Evolutionary conservation across 2,113 vertebrate species (phyloP).

Genomic region (Heterocephalus glaber): DNA sequence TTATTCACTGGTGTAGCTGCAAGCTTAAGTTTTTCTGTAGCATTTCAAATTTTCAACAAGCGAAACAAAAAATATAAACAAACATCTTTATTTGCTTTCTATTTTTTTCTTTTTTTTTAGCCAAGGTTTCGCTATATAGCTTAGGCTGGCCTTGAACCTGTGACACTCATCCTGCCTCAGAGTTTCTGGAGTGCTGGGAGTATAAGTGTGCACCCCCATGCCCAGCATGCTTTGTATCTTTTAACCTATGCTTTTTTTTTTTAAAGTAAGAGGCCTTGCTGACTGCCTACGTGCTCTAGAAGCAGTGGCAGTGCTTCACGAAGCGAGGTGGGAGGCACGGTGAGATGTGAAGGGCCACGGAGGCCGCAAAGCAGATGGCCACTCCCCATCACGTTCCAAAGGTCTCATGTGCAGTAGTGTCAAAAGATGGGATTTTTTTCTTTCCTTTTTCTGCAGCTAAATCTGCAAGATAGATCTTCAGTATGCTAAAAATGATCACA

Average conservation of each 20-base stretch:
- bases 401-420: background rate
- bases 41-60: background rate
- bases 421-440: background rate
- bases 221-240: background rate
- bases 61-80: background rate
- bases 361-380: fast-evolving
- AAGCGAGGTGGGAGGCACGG: background rate
- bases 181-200: background rate
- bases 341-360: background rate
- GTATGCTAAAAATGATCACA: background rate
- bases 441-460: background rate
- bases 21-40: background rate
- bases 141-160: background rate
- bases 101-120: background rate
- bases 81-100: background rate
- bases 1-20: background rate
- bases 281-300: background rate
- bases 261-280: background rate
- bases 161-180: background rate
- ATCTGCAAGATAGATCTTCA: background rate
- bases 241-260: background rate
- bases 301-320: background rate
- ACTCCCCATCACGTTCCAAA: background rate
- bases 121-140: background rate
- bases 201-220: background rate